Conservation (phyloP, 2,888 invertebrate genomes). For the Agrochola circellaris region DNA sequence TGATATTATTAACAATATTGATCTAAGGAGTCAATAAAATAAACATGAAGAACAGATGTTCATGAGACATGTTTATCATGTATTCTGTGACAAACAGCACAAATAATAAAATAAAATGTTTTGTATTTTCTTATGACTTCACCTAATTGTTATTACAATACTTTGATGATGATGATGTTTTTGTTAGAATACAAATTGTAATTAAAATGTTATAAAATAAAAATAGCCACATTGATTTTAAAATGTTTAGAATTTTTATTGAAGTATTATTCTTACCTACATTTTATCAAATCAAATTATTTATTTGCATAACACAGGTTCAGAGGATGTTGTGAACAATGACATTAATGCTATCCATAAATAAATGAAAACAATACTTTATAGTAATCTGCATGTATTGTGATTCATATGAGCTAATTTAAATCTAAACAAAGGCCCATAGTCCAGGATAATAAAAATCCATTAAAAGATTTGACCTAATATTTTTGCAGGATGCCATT, state of each 20-base stretch:
- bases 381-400: not conserved
- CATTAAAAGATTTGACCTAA: not conserved
- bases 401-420: not conserved
- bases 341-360: not conserved
- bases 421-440: not conserved
- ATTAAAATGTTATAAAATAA: not conserved
- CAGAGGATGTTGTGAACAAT: too few species aligned
- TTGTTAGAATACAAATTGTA: not conserved
- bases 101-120: not conserved
- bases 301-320: too few species aligned
- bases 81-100: conserved; percentile 14
- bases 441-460: not conserved
- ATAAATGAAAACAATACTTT: conserved; percentile 2
- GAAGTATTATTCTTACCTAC: not conserved
- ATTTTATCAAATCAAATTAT: too few species aligned
- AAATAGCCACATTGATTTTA: not conserved
- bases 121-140: not conserved
- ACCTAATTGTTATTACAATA: not conserved
- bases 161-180: not conserved
- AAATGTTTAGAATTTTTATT: not conserved
- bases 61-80: conserved; percentile 16
- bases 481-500: not conserved
- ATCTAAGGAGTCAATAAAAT: not conserved
- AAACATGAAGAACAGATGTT: conserved; percentile 1
- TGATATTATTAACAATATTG: conserved; percentile 7